Evolutionary conservation across 2,797 vertebrate species (phyloP), one percentile per base, ranked within the genome.

Genomic region (Sciurus carolinensis): DNA sequence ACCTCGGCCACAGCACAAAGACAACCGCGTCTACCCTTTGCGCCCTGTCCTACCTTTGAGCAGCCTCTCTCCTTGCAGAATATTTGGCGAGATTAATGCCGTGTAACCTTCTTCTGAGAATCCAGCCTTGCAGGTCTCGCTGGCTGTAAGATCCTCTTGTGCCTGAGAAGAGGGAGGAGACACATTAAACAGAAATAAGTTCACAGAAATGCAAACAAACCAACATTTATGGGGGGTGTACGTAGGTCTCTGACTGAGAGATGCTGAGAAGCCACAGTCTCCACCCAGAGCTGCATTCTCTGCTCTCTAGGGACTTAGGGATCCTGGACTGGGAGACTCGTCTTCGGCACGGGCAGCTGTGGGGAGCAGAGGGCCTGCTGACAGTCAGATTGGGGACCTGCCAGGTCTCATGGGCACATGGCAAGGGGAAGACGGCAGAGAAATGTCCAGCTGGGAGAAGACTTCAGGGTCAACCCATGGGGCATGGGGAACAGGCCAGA

Each of bases 71-170:
- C 99, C 99, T 98, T 99, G 99, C 98, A 99, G 97, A 98, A 99
- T 97, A 97, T 99, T 99, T 94, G 98, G 99, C 91, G 99, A 99
- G 98, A 99, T 98, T 13, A 99, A 98, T 0, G 99, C 98, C 8
- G 99, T 99, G 98, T 99, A 99, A 98, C 99, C 99, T 87, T 99
- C 99, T 91, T 99, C 99, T 5, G 99, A 99, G 98, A 99, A 99
- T 97, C 99, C 99, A 64, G 99, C 99, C 97, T 98, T 99, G 98
- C 99, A 99, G 82, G 98, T 98, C 98, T 98, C 98, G 97, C 98
- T 98, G 97, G 99, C 98, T 90, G 99, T 98, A 97, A 98, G 99
- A 98, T 99, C 99, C 97, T 98, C 99, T 98, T 97, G 98, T 54
- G 98, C 98, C 99, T 99, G 97, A 67, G 93, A 79, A 66, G 76